These are phyloP conservation scores for Plebejus anna DNA, from an alignment of 2,888 invertebrate genomes.

Conservation along the genomic window DNA sequence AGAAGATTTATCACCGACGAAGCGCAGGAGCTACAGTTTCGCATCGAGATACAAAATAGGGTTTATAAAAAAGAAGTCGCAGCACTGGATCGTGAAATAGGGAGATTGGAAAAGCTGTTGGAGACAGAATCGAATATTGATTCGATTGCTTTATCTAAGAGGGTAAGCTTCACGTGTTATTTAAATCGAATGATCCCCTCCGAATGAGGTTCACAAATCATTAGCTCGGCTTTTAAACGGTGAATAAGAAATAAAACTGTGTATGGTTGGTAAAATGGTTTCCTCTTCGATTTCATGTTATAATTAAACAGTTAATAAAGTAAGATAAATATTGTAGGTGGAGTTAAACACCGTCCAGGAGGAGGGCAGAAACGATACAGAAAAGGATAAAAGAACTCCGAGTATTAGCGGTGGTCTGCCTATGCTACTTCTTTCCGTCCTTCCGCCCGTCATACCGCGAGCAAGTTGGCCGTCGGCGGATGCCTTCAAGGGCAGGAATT, in stretches of 20 bases:
- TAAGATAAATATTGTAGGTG: conserved; percentile 48
- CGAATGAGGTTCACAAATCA: neutral
- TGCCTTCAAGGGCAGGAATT: conserved; percentile 79
- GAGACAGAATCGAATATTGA: conserved; percentile 80
- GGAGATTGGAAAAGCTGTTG: conserved; percentile 84
- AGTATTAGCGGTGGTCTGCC: conserved; percentile 86
- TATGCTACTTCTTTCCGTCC: conserved; percentile 84
- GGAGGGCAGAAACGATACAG: conserved; percentile 51
- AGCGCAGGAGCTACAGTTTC: conserved; percentile 88
- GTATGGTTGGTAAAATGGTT: neutral
- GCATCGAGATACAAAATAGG: conserved; percentile 94
- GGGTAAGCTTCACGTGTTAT: conserved; percentile 43
- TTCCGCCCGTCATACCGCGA: conserved; percentile 87
- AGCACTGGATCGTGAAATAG: conserved; percentile 88
- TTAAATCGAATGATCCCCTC: neutral
- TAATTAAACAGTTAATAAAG: neutral
- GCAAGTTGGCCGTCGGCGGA: conserved; percentile 89
- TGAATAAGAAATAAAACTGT: neutral
- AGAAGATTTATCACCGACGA: conserved; percentile 91
- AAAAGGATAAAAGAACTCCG: conserved; percentile 73
- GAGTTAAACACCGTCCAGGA: conserved; percentile 72
- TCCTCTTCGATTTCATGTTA: neutral
- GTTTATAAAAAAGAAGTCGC: conserved; percentile 92
- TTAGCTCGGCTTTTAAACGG: neutral
- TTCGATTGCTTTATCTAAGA: conserved; percentile 65